Evolutionary conservation across 1,140 invertebrate species (phyloP).

Genomic region (Drosophila albomicans): DNA sequence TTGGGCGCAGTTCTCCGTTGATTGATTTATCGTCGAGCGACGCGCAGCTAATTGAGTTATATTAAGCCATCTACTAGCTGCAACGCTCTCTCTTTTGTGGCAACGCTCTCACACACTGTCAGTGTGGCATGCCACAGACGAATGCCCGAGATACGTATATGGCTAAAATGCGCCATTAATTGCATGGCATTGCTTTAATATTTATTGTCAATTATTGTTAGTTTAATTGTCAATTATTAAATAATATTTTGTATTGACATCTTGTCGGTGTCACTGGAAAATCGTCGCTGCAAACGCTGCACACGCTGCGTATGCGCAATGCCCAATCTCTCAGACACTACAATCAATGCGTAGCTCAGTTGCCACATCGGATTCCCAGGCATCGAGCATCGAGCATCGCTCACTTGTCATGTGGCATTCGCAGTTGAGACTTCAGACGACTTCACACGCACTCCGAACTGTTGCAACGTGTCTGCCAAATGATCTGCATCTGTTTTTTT

Average conservation of each 20-base stretch:
- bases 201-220: slow-evolving; percentile 82
- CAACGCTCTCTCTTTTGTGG: slow-evolving; percentile 28
- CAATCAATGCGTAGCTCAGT: slow-evolving; percentile 54
- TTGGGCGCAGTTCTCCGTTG: slow-evolving; percentile 39
- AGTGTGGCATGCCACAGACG: slow-evolving; percentile 29
- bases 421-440: slow-evolving; percentile 5
- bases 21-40: slow-evolving; percentile 70
- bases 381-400: slow-evolving; percentile 2
- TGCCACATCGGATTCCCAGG: slow-evolving; percentile 44
- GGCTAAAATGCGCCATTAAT: slow-evolving; percentile 81
- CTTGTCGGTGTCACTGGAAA: slow-evolving; percentile 27
- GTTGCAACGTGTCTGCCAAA: slow-evolving; percentile 20
- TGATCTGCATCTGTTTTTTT: slow-evolving; percentile 30
- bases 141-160: slow-evolving; percentile 58
- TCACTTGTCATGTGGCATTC: slow-evolving; percentile 20
- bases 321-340: slow-evolving; percentile 10
- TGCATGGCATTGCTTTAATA: slow-evolving; percentile 68
- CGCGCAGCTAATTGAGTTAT: slow-evolving; percentile 77
- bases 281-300: slow-evolving; percentile 32
- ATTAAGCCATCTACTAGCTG: slow-evolving; percentile 41
- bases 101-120: slow-evolving; percentile 61
- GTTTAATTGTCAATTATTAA: slow-evolving; percentile 83
- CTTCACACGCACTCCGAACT: slow-evolving; percentile 40
- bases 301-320: slow-evolving; percentile 71
- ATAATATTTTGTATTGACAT: slow-evolving; percentile 49